These are phyloP conservation scores for Prenolepis imparis DNA, from an alignment of 2,888 invertebrate genomes.

Conservation along the genomic window DNA sequence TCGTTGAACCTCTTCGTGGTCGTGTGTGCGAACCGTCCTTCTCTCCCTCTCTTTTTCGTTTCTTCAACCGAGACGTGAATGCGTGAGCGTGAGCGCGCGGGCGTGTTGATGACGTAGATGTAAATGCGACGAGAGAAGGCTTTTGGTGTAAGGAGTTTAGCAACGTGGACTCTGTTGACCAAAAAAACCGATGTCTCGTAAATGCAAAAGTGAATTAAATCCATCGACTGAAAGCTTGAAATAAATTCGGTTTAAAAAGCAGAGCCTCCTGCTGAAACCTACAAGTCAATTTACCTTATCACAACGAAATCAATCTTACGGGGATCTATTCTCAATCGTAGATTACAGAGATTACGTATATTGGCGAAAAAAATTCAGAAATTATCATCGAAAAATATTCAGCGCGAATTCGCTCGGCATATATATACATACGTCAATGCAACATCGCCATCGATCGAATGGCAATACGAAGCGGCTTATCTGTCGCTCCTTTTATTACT, in stretches of 20 bases:
- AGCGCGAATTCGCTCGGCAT: conserved; percentile 43
- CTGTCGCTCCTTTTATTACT: conserved; percentile 77
- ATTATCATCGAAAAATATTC: conserved; percentile 56
- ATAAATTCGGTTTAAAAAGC: conserved; percentile 19
- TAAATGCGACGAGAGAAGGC: conserved; percentile 42
- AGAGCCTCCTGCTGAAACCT: not conserved
- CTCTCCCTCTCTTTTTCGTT: conserved; percentile 66
- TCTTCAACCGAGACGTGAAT: conserved; percentile 61
- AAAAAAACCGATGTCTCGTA: conserved; percentile 20
- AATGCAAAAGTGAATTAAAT: conserved; percentile 30
- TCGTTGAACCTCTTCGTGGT: conserved; percentile 74
- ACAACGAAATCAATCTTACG: not conserved
- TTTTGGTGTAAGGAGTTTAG: conserved; percentile 33
- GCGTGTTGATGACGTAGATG: conserved; percentile 33
- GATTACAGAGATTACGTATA: conserved; percentile 42
- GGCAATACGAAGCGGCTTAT: conserved; percentile 76
- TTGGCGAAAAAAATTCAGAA: conserved; percentile 44
- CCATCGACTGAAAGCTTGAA: conserved; percentile 18
- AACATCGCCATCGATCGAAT: conserved; percentile 68
- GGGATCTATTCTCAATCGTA: conserved; percentile 15
- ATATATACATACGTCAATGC: conserved; percentile 55
- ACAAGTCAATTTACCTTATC: not conserved
- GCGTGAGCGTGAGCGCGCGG: conserved; percentile 45
- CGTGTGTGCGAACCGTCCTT: conserved; percentile 65
- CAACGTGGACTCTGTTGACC: not conserved